phyloP scores from a whole-genome alignment of 2,888 invertebrate genomes.

The Eulithis testata region DNA sequence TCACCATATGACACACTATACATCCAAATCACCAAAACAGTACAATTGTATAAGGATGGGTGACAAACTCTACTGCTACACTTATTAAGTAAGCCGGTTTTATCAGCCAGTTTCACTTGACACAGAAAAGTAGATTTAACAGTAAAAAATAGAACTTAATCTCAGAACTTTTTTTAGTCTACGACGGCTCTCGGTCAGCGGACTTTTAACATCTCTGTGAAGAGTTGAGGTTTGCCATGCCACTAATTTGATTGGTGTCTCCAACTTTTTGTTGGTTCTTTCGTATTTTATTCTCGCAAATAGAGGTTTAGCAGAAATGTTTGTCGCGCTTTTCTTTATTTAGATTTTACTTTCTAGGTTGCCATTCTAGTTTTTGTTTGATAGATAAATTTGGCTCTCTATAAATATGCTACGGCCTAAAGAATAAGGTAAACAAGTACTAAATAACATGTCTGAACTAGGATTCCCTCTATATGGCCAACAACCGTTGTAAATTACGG shows the following conservation, averaged over 20 bases:
- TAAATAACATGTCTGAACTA: neutral
- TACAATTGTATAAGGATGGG: neutral
- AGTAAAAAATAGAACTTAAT: conserved; percentile 16
- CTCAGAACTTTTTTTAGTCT: conserved; percentile 18
- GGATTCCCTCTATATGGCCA: neutral
- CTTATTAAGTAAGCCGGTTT: neutral
- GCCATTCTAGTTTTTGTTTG: neutral
- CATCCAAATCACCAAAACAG: neutral
- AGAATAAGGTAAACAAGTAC: neutral
- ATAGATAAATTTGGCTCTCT: neutral
- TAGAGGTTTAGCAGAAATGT: conserved; percentile 24
- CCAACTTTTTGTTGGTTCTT: conserved; percentile 38
- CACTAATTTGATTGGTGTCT: conserved; percentile 48
- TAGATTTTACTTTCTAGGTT: conserved; percentile 19
- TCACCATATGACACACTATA: neutral
- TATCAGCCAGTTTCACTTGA: neutral
- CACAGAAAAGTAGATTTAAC: conserved; percentile 12
- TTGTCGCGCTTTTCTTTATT: conserved; percentile 29
- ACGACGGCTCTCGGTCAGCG: conserved; percentile 39
- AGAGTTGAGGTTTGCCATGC: conserved; percentile 44
- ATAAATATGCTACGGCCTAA: neutral
- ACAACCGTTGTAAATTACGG: neutral
- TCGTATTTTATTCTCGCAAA: conserved; percentile 36
- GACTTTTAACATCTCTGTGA: conserved; percentile 44
- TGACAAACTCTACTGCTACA: conserved; percentile 6